phyloP scores from a whole-genome alignment of 2,113 vertebrate genomes.

The Ophiodon elongatus region DNA sequence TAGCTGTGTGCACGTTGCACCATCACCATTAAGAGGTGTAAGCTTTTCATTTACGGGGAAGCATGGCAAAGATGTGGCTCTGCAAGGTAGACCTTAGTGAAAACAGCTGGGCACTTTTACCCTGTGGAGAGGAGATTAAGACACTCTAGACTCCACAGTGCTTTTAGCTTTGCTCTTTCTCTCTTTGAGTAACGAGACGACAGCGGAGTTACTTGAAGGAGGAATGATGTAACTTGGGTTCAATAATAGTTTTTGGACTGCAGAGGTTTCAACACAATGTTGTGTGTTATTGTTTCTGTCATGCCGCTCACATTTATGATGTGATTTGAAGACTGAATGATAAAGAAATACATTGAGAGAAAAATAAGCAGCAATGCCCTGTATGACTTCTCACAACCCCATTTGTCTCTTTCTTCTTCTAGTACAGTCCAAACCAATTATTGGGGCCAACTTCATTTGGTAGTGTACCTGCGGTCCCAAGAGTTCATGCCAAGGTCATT shows the following conservation, averaged over 20 bases:
- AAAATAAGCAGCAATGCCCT: neutral
- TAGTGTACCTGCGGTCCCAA: conserved; percentile 94
- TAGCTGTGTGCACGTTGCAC: conserved; percentile 53
- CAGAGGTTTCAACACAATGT: neutral
- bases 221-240: conserved; percentile 9
- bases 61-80: conserved; percentile 65
- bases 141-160: conserved; percentile 61
- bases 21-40: conserved; percentile 80
- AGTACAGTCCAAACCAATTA: neutral
- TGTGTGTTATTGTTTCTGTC: neutral
- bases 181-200: conserved; percentile 50
- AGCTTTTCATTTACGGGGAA: conserved; percentile 79
- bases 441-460: neutral
- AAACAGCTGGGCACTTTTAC: conserved; percentile 77
- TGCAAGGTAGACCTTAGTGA: conserved; percentile 68
- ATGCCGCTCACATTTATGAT: neutral
- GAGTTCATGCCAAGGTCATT: conserved; percentile 98
- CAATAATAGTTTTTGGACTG: neutral
- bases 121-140: conserved; percentile 82
- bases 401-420: neutral
- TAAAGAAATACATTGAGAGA: neutral
- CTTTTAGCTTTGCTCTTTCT: conserved; percentile 66
- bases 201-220: conserved; percentile 56
- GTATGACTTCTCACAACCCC: neutral
- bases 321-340: conserved; percentile 1